Conservation (phyloP, 2,888 invertebrate genomes). For the Rosalia funebris region DNA sequence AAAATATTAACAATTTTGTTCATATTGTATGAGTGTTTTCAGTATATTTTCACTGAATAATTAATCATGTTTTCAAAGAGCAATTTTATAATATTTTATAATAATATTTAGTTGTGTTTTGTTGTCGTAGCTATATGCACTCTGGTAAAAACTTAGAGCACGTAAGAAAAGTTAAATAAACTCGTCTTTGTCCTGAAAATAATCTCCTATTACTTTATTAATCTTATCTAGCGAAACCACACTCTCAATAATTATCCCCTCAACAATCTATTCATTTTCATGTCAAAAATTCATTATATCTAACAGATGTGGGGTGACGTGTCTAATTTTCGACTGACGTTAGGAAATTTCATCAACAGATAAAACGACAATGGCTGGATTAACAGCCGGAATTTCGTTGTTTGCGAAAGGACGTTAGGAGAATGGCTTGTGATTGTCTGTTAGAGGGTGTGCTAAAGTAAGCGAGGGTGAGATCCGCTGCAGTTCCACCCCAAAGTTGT, state of each 20-base stretch:
- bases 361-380: conserved; percentile 38
- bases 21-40: no score
- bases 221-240: not conserved
- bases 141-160: no score
- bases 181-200: not conserved
- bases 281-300: conserved; percentile 13
- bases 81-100: no score
- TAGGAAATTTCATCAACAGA: conserved; percentile 38
- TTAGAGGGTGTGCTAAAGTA: conserved; percentile 28
- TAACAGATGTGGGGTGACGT: conserved; percentile 7
- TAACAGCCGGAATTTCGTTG: conserved; percentile 42
- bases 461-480: conserved; percentile 30
- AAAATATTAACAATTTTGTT: no score
- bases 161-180: no score
- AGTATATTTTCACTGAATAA: no score
- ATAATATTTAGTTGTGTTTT: no score
- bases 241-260: conserved; percentile 3
- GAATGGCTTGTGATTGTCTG: conserved; percentile 46
- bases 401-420: conserved; percentile 44
- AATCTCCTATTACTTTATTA: not conserved
- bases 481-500: conserved; percentile 13
- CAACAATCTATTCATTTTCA: conserved; percentile 5
- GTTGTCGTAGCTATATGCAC: no score
- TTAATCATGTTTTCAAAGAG: no score
- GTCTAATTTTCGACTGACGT: conserved; percentile 22